A percentile compares a stretch with the other conserved stretches of the same genome.
Evolutionary conservation across 2,888 invertebrate species (phyloP).

Genomic region (Archips crataeganus): DNA sequence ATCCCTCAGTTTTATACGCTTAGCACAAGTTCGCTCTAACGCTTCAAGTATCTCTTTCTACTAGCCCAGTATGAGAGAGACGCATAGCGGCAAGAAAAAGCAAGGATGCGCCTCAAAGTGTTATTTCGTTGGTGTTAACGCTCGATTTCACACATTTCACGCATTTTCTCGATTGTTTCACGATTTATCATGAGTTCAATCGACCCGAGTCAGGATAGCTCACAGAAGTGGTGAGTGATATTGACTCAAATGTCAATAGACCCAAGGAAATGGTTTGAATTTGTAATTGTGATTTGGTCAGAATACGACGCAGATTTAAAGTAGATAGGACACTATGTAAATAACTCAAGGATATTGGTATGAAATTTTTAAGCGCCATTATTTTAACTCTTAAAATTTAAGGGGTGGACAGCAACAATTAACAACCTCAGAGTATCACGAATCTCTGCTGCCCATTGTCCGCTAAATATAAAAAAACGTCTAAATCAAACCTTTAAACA

Average conservation of each 20-base stretch:
- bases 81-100: neutral
- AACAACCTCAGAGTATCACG: no score
- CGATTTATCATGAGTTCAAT: neutral
- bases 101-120: neutral
- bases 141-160: constrained; percentile 24
- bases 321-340: no score
- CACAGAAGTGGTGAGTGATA: neutral
- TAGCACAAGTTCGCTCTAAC: neutral
- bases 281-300: neutral
- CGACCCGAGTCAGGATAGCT: neutral
- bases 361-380: no score
- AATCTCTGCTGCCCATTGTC: no score
- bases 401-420: no score
- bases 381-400: no score
- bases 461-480: no score
- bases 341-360: no score
- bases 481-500: neutral
- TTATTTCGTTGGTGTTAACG: constrained; percentile 27
- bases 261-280: neutral
- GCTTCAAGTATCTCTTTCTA: neutral
- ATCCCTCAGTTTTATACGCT: constrained; percentile 38
- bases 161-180: neutral
- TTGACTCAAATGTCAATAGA: neutral
- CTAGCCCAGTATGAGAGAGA: neutral
- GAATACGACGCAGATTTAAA: no score